Conservation (phyloP, 2,888 invertebrate genomes). For the Deilephila elpenor region DNA sequence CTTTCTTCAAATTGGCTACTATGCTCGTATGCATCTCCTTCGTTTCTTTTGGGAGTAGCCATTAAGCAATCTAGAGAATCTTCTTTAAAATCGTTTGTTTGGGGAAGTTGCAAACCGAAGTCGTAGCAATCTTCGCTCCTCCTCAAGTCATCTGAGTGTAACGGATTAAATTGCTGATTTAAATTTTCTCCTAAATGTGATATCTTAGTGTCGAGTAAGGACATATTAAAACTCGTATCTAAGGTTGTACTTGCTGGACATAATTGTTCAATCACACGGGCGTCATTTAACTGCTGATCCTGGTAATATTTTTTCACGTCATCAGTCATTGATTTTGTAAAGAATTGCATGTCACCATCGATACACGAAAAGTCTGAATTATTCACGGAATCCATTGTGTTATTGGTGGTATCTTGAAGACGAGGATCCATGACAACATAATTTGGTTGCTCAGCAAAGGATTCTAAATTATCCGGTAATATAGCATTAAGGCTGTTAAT, state of each 20-base stretch:
- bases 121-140: slow-evolving; percentile 76
- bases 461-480: slow-evolving; percentile 75
- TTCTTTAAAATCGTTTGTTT: slow-evolving; percentile 71
- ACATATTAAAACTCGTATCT: slow-evolving; percentile 74
- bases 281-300: slow-evolving; percentile 71
- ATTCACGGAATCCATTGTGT: slow-evolving; percentile 64
- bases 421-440: slow-evolving; percentile 72
- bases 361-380: slow-evolving; percentile 76
- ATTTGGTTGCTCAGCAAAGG: slow-evolving; percentile 75
- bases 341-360: slow-evolving; percentile 80
- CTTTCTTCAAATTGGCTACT: slow-evolving; percentile 58
- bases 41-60: slow-evolving; percentile 67
- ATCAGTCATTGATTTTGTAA: slow-evolving; percentile 79
- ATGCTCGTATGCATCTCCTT: slow-evolving; percentile 57
- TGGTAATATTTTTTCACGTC: slow-evolving; percentile 80
- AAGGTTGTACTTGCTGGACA: slow-evolving; percentile 72
- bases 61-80: slow-evolving; percentile 75
- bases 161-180: slow-evolving; percentile 64
- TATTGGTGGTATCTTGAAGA: slow-evolving; percentile 62
- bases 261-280: slow-evolving; percentile 70
- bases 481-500: slow-evolving; percentile 74
- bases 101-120: slow-evolving; percentile 70
- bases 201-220: slow-evolving; percentile 69
- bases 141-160: slow-evolving; percentile 70
- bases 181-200: slow-evolving; percentile 67